Conservation (phyloP, 2,888 invertebrate genomes). For the Calephelis perditalis region DNA sequence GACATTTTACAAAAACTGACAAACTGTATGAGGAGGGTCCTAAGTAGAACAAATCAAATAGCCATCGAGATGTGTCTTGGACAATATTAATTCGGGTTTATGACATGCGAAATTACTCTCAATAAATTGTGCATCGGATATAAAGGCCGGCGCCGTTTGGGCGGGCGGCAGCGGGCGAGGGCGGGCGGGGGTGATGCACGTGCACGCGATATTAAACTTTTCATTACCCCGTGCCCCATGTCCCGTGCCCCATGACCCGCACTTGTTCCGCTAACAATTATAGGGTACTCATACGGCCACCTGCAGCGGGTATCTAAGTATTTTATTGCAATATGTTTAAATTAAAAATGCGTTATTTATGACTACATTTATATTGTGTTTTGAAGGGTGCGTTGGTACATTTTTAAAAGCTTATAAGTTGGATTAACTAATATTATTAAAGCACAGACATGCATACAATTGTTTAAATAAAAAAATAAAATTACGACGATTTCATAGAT, state of each 20-base stretch:
- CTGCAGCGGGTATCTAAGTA: constrained; percentile 23
- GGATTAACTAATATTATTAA: neutral
- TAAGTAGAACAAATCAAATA: neutral
- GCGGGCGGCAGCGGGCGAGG: constrained; percentile 9
- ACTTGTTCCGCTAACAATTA: constrained; percentile 39
- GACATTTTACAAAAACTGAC: no score
- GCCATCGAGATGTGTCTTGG: constrained; percentile 28
- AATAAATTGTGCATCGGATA: constrained; percentile 59
- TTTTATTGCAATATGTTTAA: constrained; percentile 19
- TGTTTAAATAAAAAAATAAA: no score
- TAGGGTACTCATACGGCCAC: constrained; percentile 30
- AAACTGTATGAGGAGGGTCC: neutral
- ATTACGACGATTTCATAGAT: no score
- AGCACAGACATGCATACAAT: no score
- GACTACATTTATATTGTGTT: neutral
- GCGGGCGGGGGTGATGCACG: constrained; percentile 39
- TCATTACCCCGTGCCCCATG: constrained; percentile 43
- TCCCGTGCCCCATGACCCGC: constrained; percentile 38
- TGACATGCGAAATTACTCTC: constrained; percentile 75
- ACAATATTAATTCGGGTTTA: constrained; percentile 71
- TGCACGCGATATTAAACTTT: constrained; percentile 69
- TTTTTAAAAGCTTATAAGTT: neutral
- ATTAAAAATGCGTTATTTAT: constrained; percentile 20
- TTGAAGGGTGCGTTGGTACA: neutral
- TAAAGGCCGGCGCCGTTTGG: constrained; percentile 7